Evolutionary conservation across 2,888 invertebrate species (phyloP), one percentile per base, ranked within the genome.

Genomic region (Exocentrus adspersus): DNA sequence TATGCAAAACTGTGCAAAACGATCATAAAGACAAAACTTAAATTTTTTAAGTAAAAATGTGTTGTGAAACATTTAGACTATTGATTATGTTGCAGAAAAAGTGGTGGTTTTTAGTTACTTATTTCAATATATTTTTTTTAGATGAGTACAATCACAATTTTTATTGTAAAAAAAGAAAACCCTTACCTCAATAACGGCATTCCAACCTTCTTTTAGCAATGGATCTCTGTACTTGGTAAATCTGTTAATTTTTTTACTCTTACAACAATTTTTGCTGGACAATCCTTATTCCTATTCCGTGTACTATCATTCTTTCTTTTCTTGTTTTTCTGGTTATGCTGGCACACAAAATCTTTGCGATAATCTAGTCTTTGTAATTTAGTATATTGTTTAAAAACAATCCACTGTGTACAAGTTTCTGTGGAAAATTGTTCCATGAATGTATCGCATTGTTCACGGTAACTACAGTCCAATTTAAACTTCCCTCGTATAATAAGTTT

Each of bases 211-310:
- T 42, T 41, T 41, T 42, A 56, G 10, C 4, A 10, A 14, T 1
- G 14, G 28, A 10, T 56, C 56, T 56, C 41, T 56, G n/a, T 42
- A 56, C 43, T 10, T 56, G 1, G 43, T 56, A 42, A n/a, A 17
- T 24, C 24, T 56, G 2, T 56, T 56, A 2, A 10, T 43, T 56
- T 56, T 37, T 14, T 56, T 43, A 54, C 54, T 41, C 19, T 54
- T 21, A 37, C 9, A 6, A 56, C 28, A n/a, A 43, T 24, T 43
- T 43, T 56, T 16, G 56, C 56, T 42, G 14, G 24, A 12, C 57
- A 57, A 12, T 46, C 14, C 32, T 46, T 37, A 20, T 59, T 51
- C 28, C 42, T 42, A 17, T 42, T 2, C 16, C 42, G 12, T 42
- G 42, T 17, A 42, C 6, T 42, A 14, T 42, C 42, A 42, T 17